Conservation (phyloP, 2,888 invertebrate species). For the Peribatodes rhomboidaria region DNA sequence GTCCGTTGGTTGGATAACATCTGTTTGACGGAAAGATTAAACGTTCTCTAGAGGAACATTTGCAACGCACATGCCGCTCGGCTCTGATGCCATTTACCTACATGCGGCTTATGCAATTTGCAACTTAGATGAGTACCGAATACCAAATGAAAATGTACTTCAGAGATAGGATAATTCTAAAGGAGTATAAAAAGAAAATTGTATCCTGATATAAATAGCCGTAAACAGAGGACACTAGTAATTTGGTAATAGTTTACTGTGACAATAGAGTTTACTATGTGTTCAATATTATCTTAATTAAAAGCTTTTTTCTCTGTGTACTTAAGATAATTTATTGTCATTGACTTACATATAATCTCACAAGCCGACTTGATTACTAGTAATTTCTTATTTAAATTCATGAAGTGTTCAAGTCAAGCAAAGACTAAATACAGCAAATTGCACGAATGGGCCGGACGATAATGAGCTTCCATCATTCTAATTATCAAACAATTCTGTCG, state of each 20-base stretch:
- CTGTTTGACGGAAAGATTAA: conserved; percentile 79
- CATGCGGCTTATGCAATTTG: conserved; percentile 26
- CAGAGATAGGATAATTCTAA: neutral
- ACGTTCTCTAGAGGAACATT: conserved; percentile 64
- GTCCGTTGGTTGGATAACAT: conserved; percentile 75
- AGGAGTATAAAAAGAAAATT: neutral
- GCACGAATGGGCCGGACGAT: conserved; percentile 35
- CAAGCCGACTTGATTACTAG: conserved; percentile 4
- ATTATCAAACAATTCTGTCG: conserved; percentile 44
- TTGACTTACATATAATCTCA: too few relatives aligned
- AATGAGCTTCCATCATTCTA: conserved; percentile 46
- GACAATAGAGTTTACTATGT: too few relatives aligned
- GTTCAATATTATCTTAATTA: too few relatives aligned
- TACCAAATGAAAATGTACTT: neutral
- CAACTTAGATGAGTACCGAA: conserved; percentile 8
- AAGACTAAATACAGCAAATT: conserved; percentile 26
- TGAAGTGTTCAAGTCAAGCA: conserved; percentile 17
- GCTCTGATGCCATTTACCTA: conserved; percentile 13
- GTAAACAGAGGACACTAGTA: too few relatives aligned
- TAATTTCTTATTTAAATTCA: conserved; percentile 34
- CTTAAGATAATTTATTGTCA: too few relatives aligned
- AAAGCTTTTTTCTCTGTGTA: too few relatives aligned
- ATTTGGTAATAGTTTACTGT: too few relatives aligned
- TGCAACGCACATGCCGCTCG: conserved; percentile 52
- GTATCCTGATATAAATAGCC: neutral